Base-by-base conservation (phyloP, 2,797 vertebrate genomes). In the Eutrigla gurnardus region DNA sequence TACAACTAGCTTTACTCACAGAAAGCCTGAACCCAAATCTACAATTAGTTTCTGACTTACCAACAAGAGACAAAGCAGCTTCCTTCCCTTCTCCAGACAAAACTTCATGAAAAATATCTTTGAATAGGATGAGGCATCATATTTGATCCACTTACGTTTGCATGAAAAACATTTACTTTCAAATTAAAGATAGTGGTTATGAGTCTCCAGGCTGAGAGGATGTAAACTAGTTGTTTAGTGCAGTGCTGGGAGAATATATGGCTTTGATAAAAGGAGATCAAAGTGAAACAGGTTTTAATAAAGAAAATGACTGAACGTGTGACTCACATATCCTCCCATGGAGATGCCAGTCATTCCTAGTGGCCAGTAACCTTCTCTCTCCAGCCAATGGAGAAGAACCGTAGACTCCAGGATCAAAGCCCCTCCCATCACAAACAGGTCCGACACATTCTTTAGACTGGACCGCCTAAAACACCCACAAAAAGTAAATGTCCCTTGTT, bases 341-440 rank as follows among this genome's bases (percentile, higher is more conserved):
- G 98, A 99, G 94, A 99, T 99, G 70, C 98, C 98, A 3, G 98
- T 99, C 96, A 99, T 97, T 77, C 97, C 97, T 14, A 99, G 92
- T 0, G 98, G 98, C 92, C 97, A 97, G 90, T 97, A 99, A 47
- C 97, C 98, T 93, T 97, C 97, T 75, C 96, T 94, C 84, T 99
- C 96, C 80, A 99, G 93, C 98, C 98, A 99, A 61, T 95, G 96
- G 52, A 99, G 93, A 61, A 99, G 96, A 60, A 93, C 96, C 0
- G 96, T 96, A 0, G 97, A 98, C 89, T 99, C 97, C 84, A 99
- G 92, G 84, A 99, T 96, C 86, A 99, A 91, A 75, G 98, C 97
- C 58, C 96, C 97, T 80, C 98, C 98, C 98, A 99, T 99, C 89
- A 99, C 98, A 92, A 99, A 97, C 67, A 99, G 95, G 92, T 99